A percentile compares a stretch with the other conserved stretches of the same genome.
Conservation (phyloP, 2,113 vertebrate genomes). For the Euleptes europaea region DNA sequence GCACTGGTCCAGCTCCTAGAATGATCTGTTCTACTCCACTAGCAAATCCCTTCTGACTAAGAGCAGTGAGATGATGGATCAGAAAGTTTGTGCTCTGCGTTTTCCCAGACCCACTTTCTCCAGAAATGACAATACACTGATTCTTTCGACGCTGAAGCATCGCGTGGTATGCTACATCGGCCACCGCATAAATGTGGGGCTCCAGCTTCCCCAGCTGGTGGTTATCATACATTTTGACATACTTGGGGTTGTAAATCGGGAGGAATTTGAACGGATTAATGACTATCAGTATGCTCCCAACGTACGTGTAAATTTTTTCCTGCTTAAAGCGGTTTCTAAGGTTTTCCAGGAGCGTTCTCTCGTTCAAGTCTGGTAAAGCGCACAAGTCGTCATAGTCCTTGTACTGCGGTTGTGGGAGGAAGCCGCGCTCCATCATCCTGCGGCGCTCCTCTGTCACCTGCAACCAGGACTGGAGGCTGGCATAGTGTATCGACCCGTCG, state of each 20-base stretch:
- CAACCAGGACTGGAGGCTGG: constrained; percentile 96
- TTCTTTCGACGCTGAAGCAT: constrained; percentile 94
- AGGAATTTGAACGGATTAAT: constrained; percentile 99
- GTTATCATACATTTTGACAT: constrained; percentile 99
- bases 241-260: constrained; percentile 99
- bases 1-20: constrained; percentile 95
- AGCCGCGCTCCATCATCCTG: constrained; percentile 92
- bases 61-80: constrained; percentile 97
- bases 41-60: constrained; percentile 98
- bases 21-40: constrained; percentile 99
- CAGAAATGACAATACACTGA: constrained; percentile 98
- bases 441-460: constrained; percentile 91
- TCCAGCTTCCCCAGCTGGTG: constrained; percentile 93
- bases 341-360: constrained; percentile 96
- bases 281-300: constrained; percentile 96
- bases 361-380: constrained; percentile 89
- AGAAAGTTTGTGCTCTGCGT: constrained; percentile 99
- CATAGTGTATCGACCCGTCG: constrained; percentile 96
- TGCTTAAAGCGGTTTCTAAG: constrained; percentile 93
- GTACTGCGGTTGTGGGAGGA: constrained; percentile 89
- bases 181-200: constrained; percentile 97
- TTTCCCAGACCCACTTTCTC: constrained; percentile 97
- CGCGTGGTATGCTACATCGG: constrained; percentile 95
- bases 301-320: constrained; percentile 97
- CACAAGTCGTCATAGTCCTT: constrained; percentile 94